Percentiles rank a stretch among this genome's conserved stretches.
Evolutionary conservation across 1,140 invertebrate genomes (phyloP).

Genomic region (Gonioctena quinquepunctata): DNA sequence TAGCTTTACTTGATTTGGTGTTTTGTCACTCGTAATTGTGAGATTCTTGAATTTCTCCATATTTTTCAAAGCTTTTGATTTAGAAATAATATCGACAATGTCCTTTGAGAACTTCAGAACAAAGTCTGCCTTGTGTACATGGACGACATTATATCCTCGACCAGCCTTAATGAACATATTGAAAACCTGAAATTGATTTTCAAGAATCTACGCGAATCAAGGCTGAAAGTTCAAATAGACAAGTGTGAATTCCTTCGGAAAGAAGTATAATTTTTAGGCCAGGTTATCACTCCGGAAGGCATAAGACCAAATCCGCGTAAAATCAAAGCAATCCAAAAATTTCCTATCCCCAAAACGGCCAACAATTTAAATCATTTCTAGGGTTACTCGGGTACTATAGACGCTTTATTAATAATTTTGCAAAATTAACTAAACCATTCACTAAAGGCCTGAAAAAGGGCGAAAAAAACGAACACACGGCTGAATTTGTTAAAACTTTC

Average conservation of each 20-base stretch:
- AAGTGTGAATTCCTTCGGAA: slow-evolving; percentile 47
- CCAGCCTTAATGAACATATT: slow-evolving; percentile 26
- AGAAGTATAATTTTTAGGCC: slow-evolving; percentile 53
- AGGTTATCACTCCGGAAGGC: slow-evolving; percentile 35
- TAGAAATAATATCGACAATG: slow-evolving; percentile 44
- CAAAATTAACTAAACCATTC: slow-evolving; percentile 22
- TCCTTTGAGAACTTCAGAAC: slow-evolving; percentile 31
- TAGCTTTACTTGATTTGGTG: too few relatives aligned
- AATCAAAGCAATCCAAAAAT: too few relatives aligned
- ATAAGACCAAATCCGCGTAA: slow-evolving; percentile 17
- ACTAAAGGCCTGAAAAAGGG: slow-evolving; percentile 22
- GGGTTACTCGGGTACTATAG: neutral
- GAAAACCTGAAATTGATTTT: slow-evolving; percentile 20
- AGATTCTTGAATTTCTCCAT: too few relatives aligned
- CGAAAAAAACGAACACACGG: slow-evolving; percentile 18
- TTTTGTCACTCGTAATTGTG: too few relatives aligned
- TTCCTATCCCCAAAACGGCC: too few relatives aligned
- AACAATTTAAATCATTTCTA: neutral
- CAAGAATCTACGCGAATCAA: slow-evolving; percentile 6
- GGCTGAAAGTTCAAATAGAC: slow-evolving; percentile 25
- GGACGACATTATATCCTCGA: slow-evolving; percentile 46
- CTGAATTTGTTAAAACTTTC: slow-evolving; percentile 23
- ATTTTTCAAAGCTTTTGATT: too few relatives aligned
- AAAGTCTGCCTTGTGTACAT: too few relatives aligned
- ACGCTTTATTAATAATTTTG: slow-evolving; percentile 19